These are phyloP conservation scores for Equus quagga DNA, from an alignment of 2,113 vertebrate genomes.

Conservation along the genomic window DNA sequence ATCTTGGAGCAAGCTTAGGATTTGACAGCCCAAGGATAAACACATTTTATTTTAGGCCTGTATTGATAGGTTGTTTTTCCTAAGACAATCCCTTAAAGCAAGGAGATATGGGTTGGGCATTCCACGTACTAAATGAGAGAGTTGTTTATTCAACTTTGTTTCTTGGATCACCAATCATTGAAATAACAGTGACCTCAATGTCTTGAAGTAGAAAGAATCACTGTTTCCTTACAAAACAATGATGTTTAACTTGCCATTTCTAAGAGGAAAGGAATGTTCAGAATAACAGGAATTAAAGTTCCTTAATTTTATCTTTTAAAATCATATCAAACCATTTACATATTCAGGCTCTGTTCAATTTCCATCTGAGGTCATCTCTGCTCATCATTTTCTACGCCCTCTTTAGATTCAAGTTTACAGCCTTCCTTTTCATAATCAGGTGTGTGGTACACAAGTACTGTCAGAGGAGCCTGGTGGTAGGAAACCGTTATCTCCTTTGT, in stretches of 20 bases:
- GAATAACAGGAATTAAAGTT: conserved; percentile 10
- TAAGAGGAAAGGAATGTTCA: conserved; percentile 23
- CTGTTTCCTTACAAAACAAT: background rate
- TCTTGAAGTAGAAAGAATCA: conserved; percentile 54
- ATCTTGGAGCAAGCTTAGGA: conserved; percentile 6
- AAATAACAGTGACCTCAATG: conserved; percentile 37
- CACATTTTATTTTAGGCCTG: conserved; percentile 1
- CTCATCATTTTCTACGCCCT: background rate
- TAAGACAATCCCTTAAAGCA: conserved; percentile 37
- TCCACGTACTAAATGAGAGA: background rate
- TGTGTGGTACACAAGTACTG: background rate
- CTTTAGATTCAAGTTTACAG: background rate
- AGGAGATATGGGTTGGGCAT: background rate
- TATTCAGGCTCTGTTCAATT: conserved; percentile 22
- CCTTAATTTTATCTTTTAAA: conserved; percentile 56
- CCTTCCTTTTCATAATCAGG: conserved; percentile 37
- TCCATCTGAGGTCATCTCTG: background rate
- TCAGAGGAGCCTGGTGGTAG: background rate
- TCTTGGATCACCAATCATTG: conserved; percentile 27
- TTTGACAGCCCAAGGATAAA: conserved; percentile 53
- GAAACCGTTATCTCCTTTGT: conserved; percentile 8
- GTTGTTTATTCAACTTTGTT: conserved; percentile 44
- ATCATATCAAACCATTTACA: background rate
- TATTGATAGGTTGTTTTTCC: background rate
- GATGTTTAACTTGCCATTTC: conserved; percentile 48